phyloP scores from a whole-genome alignment of 2,113 vertebrate species.

The Seriola aureovittata region DNA sequence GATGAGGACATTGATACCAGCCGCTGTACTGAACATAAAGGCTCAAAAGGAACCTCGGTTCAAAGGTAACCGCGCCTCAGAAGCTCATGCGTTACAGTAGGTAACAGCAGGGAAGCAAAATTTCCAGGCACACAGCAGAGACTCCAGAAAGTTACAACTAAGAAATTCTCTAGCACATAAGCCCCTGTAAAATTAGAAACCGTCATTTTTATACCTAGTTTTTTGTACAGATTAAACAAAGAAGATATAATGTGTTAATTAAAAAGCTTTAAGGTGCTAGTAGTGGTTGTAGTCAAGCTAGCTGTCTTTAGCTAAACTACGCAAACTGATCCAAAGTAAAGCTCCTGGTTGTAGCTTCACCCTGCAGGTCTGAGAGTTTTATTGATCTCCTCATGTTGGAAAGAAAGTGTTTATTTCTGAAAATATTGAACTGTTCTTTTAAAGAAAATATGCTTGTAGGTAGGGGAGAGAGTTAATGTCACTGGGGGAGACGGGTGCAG shows the following conservation, averaged over 20 bases:
- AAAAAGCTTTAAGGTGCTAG: neutral
- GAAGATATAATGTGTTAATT: neutral
- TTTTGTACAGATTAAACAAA: neutral
- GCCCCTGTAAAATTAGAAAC: neutral
- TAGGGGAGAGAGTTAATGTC: conserved; percentile 14
- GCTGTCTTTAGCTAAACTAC: neutral
- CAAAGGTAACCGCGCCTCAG: neutral
- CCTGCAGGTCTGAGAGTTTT: neutral
- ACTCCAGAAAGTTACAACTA: neutral
- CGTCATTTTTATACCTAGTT: neutral
- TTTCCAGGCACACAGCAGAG: neutral
- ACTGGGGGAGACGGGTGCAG: conserved; percentile 5
- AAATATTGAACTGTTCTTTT: neutral
- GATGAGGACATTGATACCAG: neutral
- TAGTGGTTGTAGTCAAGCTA: neutral
- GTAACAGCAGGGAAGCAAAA: no score
- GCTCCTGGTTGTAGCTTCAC: conserved; percentile 16
- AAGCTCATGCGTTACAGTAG: neutral
- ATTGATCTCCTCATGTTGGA: neutral
- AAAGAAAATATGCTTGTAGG: neutral
- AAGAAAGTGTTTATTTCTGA: neutral
- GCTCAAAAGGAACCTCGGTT: neutral
- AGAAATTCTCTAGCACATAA: neutral
- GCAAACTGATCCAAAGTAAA: neutral
- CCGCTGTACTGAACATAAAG: neutral